Evolutionary conservation across 2,888 invertebrate species (phyloP).

Genomic region (Pocota personata): DNA sequence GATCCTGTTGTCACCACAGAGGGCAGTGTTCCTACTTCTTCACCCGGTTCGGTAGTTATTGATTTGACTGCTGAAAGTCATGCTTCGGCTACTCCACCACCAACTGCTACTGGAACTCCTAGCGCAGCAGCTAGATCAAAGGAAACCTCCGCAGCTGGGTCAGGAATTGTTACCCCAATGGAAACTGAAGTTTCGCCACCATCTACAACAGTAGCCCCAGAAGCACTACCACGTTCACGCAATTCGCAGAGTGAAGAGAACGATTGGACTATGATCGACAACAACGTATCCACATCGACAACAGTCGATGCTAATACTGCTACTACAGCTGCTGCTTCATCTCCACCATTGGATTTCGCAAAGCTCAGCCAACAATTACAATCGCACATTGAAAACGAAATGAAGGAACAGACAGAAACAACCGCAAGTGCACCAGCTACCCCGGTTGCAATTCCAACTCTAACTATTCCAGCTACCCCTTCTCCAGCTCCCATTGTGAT

Average conservation of each 20-base stretch:
- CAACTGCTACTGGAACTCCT: conserved; percentile 24
- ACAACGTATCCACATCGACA: conserved; percentile 43
- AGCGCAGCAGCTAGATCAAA: not conserved
- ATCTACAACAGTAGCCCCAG: not conserved
- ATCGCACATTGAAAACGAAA: conserved; percentile 77
- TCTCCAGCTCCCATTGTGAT: not conserved
- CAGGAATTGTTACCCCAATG: conserved; percentile 45
- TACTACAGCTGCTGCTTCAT: conserved; percentile 30
- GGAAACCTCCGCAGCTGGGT: conserved; percentile 38
- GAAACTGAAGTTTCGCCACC: conserved; percentile 30
- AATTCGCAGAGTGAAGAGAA: conserved; percentile 77
- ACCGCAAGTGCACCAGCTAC: conserved; percentile 31
- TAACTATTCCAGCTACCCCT: not conserved
- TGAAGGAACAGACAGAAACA: conserved; percentile 65
- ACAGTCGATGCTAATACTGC: conserved; percentile 33
- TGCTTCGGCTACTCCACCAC: conserved; percentile 33
- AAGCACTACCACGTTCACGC: conserved; percentile 39
- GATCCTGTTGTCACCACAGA: conserved; percentile 77
- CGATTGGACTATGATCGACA: conserved; percentile 80
- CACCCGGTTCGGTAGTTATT: conserved; percentile 9
- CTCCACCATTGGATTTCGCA: conserved; percentile 74
- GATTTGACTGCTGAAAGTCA: conserved; percentile 30
- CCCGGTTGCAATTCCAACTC: conserved; percentile 59
- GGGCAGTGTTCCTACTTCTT: conserved; percentile 15
- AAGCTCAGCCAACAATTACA: conserved; percentile 78